Evolutionary conservation across 2,888 invertebrate genomes (phyloP), one percentile per base, ranked within the genome.

Genomic region (Gymnoscelis rufifasciata): DNA sequence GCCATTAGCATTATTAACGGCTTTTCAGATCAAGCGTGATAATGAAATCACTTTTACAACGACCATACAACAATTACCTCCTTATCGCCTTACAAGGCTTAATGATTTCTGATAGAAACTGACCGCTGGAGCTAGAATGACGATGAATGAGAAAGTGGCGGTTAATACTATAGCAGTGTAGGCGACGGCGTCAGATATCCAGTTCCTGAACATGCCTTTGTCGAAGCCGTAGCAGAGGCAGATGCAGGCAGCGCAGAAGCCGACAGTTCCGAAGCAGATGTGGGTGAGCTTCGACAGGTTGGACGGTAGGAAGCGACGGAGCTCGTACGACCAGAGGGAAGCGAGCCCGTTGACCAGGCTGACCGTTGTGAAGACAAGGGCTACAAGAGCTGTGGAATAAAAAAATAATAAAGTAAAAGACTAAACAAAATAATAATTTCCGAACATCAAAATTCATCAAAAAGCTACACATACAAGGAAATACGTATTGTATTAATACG

Each of bases 221-320:
- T 74, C 70, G n/a, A 78, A 66, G 0, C 79, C 82, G 26, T 68
- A 78, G 55, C 71, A 71, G 10, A 83, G 74, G 3, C 52, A 3
- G 35, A 78, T 57, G 39, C 54, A 47, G 12, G 54, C 44, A 7
- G 70, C 43, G 1, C 38, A 48, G 42, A 77, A 76, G 2, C 63
- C 76, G 0, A 77, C 65, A 6, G 62, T 63, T 0, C 80, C 80
- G 28, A 78, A 75, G 46, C 70, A 68, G 43, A 79, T 74, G 51
- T 80, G 80, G 3, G 70, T 69, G 7, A 77, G 52, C 46, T 78
- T 80, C 1, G 74, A 71, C 8, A 75, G 35, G 41, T 68, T 77
- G 1, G 59, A 61, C 3, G 72, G 71, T 7, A 79, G 43, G 42
- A 55, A 62, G 23, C 53, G 62, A 5, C 77, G 62, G 7, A 73